Evolutionary conservation across 2,797 vertebrate genomes (phyloP).

Genomic region (Setipinna tenuifilis): DNA sequence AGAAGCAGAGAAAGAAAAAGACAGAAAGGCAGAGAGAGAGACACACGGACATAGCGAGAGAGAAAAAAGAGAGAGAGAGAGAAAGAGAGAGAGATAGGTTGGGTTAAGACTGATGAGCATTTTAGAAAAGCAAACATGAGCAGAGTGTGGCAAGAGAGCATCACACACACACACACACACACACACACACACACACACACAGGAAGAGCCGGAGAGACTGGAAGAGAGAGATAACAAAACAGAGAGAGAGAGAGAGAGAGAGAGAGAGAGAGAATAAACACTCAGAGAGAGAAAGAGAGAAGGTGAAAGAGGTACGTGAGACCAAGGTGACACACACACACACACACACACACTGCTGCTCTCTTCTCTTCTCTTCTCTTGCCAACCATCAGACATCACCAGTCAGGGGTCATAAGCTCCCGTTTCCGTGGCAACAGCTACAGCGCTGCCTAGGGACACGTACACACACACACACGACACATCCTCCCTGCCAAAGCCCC

Average conservation of each 20-base stretch:
- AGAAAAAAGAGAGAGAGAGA: slow-evolving; percentile 13
- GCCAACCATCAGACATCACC: not conserved
- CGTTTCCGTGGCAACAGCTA: not conserved
- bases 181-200: too few relatives aligned
- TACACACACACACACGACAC: not conserved
- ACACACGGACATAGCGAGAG: too few relatives aligned
- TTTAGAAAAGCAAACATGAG: too few relatives aligned
- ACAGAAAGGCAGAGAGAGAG: not conserved
- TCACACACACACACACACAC: too few relatives aligned
- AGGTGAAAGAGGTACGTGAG: not conserved
- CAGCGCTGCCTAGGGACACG: not conserved
- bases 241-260: too few relatives aligned
- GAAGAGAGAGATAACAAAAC: too few relatives aligned
- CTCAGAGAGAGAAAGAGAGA: slow-evolving; percentile 29
- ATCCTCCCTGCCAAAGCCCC: not conserved
- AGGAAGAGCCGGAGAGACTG: too few relatives aligned
- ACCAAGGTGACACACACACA: not conserved
- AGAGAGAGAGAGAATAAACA: not conserved
- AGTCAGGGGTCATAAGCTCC: not conserved
- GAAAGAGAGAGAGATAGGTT: not conserved
- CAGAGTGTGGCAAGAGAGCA: too few relatives aligned
- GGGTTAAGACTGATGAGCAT: too few relatives aligned
- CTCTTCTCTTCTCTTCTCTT: not conserved
- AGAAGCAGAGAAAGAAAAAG: not conserved
- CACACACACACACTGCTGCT: too few relatives aligned